phyloP scores from a whole-genome alignment of 2,113 vertebrate species.

The Embiotoca jacksoni region DNA sequence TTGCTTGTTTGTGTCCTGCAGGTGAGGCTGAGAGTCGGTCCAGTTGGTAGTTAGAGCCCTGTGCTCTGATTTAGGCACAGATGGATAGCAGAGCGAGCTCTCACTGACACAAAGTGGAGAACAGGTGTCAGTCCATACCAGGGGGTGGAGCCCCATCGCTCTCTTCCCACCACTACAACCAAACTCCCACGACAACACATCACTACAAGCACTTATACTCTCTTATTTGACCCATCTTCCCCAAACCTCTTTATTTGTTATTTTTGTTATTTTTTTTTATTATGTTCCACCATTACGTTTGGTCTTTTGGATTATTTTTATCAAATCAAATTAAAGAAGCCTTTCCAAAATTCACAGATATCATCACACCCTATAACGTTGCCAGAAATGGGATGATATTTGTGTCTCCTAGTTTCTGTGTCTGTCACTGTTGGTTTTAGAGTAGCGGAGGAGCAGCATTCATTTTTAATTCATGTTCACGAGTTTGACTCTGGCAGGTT shows the following conservation, averaged over 20 bases:
- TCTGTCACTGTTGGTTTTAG: constrained; percentile 12
- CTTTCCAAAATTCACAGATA: not conserved
- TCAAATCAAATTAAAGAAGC: not conserved
- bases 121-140: constrained; percentile 78
- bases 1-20: not conserved
- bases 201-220: not conserved
- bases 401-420: constrained; percentile 2
- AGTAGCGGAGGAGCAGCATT: constrained; percentile 38
- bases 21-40: constrained; percentile 33
- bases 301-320: not conserved
- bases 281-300: not conserved
- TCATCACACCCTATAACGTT: not conserved
- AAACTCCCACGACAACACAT: constrained; percentile 29
- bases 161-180: constrained; percentile 38
- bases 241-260: not conserved
- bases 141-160: constrained; percentile 74
- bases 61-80: constrained; percentile 77
- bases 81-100: constrained; percentile 65
- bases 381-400: not conserved
- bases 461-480: constrained; percentile 70
- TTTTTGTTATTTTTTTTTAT: not conserved
- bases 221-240: not conserved
- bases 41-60: constrained; percentile 50
- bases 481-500: constrained; percentile 54
- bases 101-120: constrained; percentile 68